A percentile compares a stretch with the other conserved stretches of the same genome.
These are phyloP conservation scores for Centropus bengalensis DNA, from an alignment of 2,113 vertebrate genomes.

Conservation along the genomic window DNA sequence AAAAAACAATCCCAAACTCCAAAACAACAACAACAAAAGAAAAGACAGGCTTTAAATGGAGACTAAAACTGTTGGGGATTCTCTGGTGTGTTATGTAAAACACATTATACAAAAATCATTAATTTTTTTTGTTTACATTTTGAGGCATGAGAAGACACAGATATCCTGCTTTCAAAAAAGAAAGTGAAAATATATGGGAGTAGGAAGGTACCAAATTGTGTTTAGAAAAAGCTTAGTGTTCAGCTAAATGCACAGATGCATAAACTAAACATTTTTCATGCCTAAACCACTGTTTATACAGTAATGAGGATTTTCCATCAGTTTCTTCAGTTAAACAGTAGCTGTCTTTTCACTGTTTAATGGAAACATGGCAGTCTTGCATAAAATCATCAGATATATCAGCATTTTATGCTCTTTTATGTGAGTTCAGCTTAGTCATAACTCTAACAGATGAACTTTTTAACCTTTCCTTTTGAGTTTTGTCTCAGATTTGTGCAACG, in stretches of 20 bases:
- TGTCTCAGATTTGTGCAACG: neutral
- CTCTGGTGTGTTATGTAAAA: neutral
- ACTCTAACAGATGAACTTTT: neutral
- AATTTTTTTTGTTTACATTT: neutral
- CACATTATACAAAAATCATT: neutral
- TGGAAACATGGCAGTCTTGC: conserved; percentile 27
- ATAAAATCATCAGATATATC: conserved; percentile 9
- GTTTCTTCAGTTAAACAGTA: conserved; percentile 59
- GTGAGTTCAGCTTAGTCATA: neutral
- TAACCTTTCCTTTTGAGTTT: neutral
- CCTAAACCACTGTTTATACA: conserved; percentile 46
- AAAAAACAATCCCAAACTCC: neutral
- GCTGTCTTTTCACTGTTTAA: conserved; percentile 19
- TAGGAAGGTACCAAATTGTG: conserved; percentile 40
- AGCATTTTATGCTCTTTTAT: neutral
- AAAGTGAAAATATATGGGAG: conserved; percentile 56
- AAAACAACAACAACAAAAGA: neutral
- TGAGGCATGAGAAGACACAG: conserved; percentile 26
- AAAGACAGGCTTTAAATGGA: neutral
- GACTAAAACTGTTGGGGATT: neutral
- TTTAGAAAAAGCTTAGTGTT: conserved; percentile 50
- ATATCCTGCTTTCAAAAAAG: conserved; percentile 57
- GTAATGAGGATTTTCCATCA: conserved; percentile 52
- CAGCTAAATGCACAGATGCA: conserved; percentile 57
- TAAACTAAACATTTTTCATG: conserved; percentile 60